Evolutionary conservation across 2,797 vertebrate genomes (phyloP), one percentile per base, ranked within the genome.

Genomic region (Coilia nasus): DNA sequence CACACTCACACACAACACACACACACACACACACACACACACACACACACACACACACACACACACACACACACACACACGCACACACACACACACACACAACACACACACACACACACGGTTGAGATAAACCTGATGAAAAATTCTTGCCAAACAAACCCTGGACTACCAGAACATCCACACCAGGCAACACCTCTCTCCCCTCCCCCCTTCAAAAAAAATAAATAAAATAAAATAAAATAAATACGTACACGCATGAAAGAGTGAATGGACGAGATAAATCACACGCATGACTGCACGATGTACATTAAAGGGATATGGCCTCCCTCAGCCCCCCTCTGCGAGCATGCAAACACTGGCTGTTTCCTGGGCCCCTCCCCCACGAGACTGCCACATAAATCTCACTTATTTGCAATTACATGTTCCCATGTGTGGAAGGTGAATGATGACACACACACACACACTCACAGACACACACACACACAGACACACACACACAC

Each of bases 111-210:
- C 3, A 67, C 47, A 83, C 60, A 81, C 15, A 64, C 41, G 41
- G 64, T 6, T 7, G 75, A 50, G 75, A 82, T 85, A 83, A 78
- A 87, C 28, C 67, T 35, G 28, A 75, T 17, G 28, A 71, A 3
- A 31, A 31, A 17, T 71, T 5, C 64, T 31, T 35, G 60, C 64
- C 64, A 71, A 28, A 11, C 25, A 31, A 75, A 19, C 23, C 11
- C 25, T 59, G 57, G 3, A 59, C 57, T 59, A 1, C 50, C 50
- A 54, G 9, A 54, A 54, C 50, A 54, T 3, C 50, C 50, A 54
- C 50, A 14, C 50, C 7, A 54, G 50, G 2, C 7, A 9, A 54
- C 50, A 54, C 50, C 14, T 14, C 50, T 54, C 9, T 14, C 7
- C 50, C 7, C 50, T 54, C 14, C 50, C 50, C 14, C 50, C 7